Evolutionary conservation across 1,140 invertebrate genomes (phyloP), one percentile per base, ranked within the genome.

Genomic region (Drosophila burlai): DNA sequence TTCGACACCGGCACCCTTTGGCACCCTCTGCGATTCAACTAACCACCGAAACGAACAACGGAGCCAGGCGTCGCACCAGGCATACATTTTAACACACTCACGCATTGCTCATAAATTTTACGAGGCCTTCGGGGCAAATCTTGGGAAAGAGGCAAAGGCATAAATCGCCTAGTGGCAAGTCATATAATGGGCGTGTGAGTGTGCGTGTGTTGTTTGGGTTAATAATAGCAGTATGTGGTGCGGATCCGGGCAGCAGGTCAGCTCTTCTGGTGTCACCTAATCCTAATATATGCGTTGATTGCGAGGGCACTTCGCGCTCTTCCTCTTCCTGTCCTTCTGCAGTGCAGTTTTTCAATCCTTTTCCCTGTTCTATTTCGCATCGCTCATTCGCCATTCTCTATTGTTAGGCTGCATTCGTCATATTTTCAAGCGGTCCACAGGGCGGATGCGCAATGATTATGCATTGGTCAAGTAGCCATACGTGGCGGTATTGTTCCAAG

Each of bases 91-190:
- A 77, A 77, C 74, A 74, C 74, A 68, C 77, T 82, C 65, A 66
- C 74, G 63, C 63, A 78, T 66, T 77, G 80, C 80, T 82, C 74
- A 82, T 78, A 82, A 74, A 82, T 82, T 82, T 82, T 49, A 82
- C 65, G 74, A 82, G 59, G 68, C 69, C 62, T 50, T 34, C 36
- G 49, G 65, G 66, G 54, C 34, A 21, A 45, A 31, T 45, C 24
- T 21, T 57, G 15, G 18, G 18, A 42, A 18, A 29, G 46, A 6
- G 15, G 36, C 29, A 45, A 18, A 43, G n/a, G n/a, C 68, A 71
- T 71, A 71, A 68, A 71, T 71, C 68, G 63, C 40, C 63, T 26
- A 67, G 42, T 57, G 67, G 50, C 67, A 71, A 62, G 34, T 40
- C 62, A 55, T 36, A 67, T 67, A 50, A 67, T 67, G 49, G n/a